Percentiles rank a stretch among this genome's conserved stretches.
These are phyloP conservation scores for Miltochrista miniata DNA, from an alignment of 2,888 invertebrate genomes.

Conservation along the genomic window DNA sequence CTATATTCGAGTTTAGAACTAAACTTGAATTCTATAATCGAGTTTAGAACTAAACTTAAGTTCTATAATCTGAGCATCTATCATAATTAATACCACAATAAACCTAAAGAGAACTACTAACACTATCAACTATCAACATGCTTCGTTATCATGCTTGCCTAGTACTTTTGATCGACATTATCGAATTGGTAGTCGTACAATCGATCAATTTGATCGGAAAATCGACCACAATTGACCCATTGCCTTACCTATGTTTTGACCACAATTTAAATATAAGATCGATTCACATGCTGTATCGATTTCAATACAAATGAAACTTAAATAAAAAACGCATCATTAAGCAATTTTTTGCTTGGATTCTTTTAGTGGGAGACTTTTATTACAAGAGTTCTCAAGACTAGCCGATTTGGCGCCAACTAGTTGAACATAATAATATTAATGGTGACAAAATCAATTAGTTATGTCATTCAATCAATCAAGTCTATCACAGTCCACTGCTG, in stretches of 20 bases:
- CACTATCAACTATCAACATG: too few species aligned
- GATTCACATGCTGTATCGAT: slow-evolving; percentile 34
- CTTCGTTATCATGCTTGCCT: slow-evolving; percentile 38
- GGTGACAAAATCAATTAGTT: background rate
- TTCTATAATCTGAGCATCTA: too few species aligned
- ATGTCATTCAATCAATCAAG: background rate
- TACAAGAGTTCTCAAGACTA: slow-evolving; percentile 9
- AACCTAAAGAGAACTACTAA: too few species aligned
- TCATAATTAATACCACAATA: too few species aligned
- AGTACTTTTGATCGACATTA: slow-evolving; percentile 44
- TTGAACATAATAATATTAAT: background rate
- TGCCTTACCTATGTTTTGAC: slow-evolving; percentile 33
- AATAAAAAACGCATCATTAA: slow-evolving; percentile 14
- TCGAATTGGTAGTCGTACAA: slow-evolving; percentile 31
- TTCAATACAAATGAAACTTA: slow-evolving; percentile 10
- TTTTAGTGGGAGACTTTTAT: slow-evolving; percentile 9
- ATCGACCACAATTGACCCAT: slow-evolving; percentile 43
- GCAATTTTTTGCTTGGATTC: slow-evolving; percentile 11
- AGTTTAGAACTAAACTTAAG: too few species aligned
- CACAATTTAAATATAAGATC: slow-evolving; percentile 25
- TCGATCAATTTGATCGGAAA: slow-evolving; percentile 37
- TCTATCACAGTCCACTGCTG: too few species aligned
- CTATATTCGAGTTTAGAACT: too few species aligned
- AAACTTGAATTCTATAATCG: too few species aligned
- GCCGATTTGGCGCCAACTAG: slow-evolving; percentile 9